Base-by-base conservation (phyloP, 2,888 invertebrate species). In the Dinocampus coccinellae region DNA sequence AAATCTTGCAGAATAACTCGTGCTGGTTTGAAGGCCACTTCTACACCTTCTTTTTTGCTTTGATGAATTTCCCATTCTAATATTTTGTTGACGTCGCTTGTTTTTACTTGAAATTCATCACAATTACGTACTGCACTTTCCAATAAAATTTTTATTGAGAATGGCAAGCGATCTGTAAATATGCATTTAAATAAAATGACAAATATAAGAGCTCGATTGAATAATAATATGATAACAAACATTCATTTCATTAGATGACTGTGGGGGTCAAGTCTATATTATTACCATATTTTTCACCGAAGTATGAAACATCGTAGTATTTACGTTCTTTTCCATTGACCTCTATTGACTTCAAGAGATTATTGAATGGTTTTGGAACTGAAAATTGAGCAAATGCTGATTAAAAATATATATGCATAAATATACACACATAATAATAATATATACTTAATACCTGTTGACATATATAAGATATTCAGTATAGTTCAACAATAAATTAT, bases 51-150 rank as follows among this genome's bases (percentile, higher is more conserved):
- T 63, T 91, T 90, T 0, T 90, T 87, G 0, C 85, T 81, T 86
- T 96, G 95, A 84, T 93, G 93, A 58, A 87, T 87, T 82, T 95
- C 93, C 99, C 99, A 99, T 74, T 94, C 91, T 68, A 98, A 90
- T 53, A 99, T 95, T 76, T 92, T 96, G 76, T 94, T 89, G 0
- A 99, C 97, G 89, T 99, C 98, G 75, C 92, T 89, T 85, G 93
- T 90, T 69, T 92, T 89, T 10, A 98, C 93, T 87, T 97, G 96
- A 87, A 99, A 98, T 82, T 95, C 94, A 88, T 99, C 99, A 87
- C 99, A 99, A 89, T 97, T 97, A 68, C 99, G 91, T 1, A 99
- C 94, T 34, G 97, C 97, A 0, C 98, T 97, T 89, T 99, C 99
- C 84, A 99, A 89, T 0, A 99, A 90, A 0, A 98, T 94, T 75